These are phyloP conservation scores for Ischnus inquisitorius DNA, from an alignment of 2,888 invertebrate species.

Conservation along the genomic window DNA sequence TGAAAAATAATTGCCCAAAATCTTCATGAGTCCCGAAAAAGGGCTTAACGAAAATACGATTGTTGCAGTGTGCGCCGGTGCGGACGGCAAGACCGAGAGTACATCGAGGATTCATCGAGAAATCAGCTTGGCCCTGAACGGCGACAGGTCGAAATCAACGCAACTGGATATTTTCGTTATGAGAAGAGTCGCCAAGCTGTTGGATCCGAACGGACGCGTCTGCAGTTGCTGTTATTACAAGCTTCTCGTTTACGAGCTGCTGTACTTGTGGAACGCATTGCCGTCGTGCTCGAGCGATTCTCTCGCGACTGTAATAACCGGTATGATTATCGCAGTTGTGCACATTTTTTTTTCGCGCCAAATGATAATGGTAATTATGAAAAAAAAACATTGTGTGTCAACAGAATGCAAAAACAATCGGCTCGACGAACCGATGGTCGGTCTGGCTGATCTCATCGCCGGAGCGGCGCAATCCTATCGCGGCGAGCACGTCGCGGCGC, in stretches of 20 bases:
- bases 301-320: constrained; percentile 84
- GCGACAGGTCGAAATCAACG: constrained; percentile 76
- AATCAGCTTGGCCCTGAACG: constrained; percentile 72
- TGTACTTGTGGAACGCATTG: constrained; percentile 90
- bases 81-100: constrained; percentile 84
- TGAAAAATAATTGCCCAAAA: no score
- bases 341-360: background rate
- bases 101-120: constrained; percentile 82
- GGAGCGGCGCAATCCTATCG: constrained; percentile 86
- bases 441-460: constrained; percentile 86
- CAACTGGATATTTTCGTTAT: constrained; percentile 83
- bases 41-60: constrained; percentile 17
- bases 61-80: constrained; percentile 86
- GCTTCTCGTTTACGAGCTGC: constrained; percentile 88
- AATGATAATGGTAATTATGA: background rate
- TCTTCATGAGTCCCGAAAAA: no score
- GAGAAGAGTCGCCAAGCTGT: constrained; percentile 79
- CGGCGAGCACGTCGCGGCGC: constrained; percentile 80
- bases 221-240: constrained; percentile 85
- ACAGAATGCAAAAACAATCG: constrained; percentile 82
- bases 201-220: constrained; percentile 75
- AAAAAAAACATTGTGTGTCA: constrained; percentile 20
- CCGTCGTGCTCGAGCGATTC: constrained; percentile 86
- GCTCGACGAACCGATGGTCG: constrained; percentile 87
- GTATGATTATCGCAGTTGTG: constrained; percentile 76